Evolutionary conservation across 2,888 invertebrate genomes (phyloP).

Genomic region (Ochropleura plecta): DNA sequence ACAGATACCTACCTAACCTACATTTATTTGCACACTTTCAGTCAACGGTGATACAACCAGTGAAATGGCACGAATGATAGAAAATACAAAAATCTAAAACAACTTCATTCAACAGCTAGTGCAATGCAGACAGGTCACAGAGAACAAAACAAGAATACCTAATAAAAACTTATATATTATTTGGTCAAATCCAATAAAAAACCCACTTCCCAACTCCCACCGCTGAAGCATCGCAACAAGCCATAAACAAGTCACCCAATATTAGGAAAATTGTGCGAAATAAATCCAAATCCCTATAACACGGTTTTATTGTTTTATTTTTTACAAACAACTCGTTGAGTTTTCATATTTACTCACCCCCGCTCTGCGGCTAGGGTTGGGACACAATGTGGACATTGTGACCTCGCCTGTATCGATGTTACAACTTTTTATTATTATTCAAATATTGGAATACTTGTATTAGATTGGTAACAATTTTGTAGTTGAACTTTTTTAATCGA

Average conservation of each 20-base stretch:
- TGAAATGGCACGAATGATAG: neutral
- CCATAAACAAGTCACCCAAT: conserved; percentile 61
- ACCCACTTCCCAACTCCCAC: conserved; percentile 3
- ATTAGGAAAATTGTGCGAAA: conserved; percentile 64
- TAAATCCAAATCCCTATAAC: conserved; percentile 66
- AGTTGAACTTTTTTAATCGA: neutral
- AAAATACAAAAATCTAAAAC: neutral
- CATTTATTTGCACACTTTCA: neutral
- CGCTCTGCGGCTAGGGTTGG: conserved; percentile 38
- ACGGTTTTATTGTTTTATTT: conserved; percentile 68
- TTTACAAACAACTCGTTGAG: conserved; percentile 70
- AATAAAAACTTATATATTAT: conserved; percentile 33
- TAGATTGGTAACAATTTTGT: neutral
- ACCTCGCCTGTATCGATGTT: conserved; percentile 27
- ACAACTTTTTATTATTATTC: conserved; percentile 5
- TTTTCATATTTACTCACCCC: conserved; percentile 66
- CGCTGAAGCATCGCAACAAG: conserved; percentile 27
- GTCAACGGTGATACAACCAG: neutral
- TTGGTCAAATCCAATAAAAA: conserved; percentile 40
- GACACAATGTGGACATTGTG: conserved; percentile 22
- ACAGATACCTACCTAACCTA: neutral
- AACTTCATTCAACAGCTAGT: neutral
- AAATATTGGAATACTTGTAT: conserved; percentile 6
- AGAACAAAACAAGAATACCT: neutral
- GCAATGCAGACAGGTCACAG: neutral